phyloP scores from a whole-genome alignment of 2,113 vertebrate species.

The Tylochromis polylepis region DNA sequence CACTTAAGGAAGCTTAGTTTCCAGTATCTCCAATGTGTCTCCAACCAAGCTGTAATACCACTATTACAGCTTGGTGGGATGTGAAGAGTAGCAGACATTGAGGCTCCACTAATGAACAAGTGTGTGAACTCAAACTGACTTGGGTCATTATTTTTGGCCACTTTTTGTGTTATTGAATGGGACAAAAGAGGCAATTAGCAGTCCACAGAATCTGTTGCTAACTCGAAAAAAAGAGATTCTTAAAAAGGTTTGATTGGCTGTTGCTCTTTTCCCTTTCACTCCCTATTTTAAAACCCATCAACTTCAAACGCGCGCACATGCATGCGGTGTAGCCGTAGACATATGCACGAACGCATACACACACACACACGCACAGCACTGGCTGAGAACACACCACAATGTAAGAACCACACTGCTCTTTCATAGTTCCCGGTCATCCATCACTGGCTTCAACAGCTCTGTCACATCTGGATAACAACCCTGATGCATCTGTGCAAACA shows the following conservation, averaged over 20 bases:
- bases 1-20: slow-evolving; percentile 57
- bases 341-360: not conserved
- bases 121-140: slow-evolving; percentile 47
- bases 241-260: slow-evolving; percentile 37
- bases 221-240: slow-evolving; percentile 35
- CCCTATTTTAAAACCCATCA: slow-evolving; percentile 8
- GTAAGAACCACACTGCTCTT: slow-evolving; percentile 22
- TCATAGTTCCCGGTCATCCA: slow-evolving; percentile 51
- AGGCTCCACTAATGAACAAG: slow-evolving; percentile 65
- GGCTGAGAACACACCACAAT: not conserved
- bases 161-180: slow-evolving; percentile 31
- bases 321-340: not conserved
- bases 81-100: slow-evolving; percentile 55
- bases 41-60: too few species aligned
- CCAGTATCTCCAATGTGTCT: slow-evolving; percentile 57
- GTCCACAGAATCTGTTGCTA: slow-evolving; percentile 18
- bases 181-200: slow-evolving; percentile 48
- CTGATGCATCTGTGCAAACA: slow-evolving; percentile 64
- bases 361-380: not conserved
- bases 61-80: slow-evolving; percentile 49
- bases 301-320: not conserved
- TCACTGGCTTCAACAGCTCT: slow-evolving; percentile 52
- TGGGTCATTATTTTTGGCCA: slow-evolving; percentile 51
- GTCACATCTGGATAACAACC: slow-evolving; percentile 59
- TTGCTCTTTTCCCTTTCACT: slow-evolving; percentile 27